Conservation (phyloP, 2,113 vertebrate species). For the Scytalopus superciliaris region DNA sequence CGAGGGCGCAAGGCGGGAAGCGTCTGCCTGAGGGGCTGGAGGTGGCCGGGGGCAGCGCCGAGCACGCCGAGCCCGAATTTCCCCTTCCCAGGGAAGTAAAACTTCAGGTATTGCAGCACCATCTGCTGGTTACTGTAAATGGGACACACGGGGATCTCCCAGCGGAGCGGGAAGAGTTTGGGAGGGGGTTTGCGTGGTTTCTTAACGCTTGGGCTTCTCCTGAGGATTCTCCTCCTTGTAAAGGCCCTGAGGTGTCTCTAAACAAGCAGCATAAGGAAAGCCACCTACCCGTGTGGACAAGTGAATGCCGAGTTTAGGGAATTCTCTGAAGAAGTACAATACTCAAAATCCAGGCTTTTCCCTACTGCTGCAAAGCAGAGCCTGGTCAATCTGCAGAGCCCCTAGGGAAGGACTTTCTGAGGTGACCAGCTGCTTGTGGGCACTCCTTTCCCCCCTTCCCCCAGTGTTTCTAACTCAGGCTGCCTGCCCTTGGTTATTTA, state of each 20-base stretch:
- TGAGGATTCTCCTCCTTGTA: background rate
- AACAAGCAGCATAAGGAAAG: background rate
- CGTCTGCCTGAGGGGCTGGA: background rate
- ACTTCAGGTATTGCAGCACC: constrained; percentile 63
- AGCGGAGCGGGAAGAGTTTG: fast-evolving
- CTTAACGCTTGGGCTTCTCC: background rate
- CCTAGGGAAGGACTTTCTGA: background rate
- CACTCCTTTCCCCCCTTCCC: background rate
- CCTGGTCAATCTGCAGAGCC: background rate
- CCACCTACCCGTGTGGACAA: fast-evolving
- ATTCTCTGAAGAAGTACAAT: background rate
- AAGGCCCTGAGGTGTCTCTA: background rate
- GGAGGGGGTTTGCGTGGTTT: fast-evolving
- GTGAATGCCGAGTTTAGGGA: background rate
- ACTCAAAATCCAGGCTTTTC: background rate
- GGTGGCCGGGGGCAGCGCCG: background rate
- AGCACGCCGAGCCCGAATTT: fast-evolving
- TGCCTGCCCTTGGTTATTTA: background rate
- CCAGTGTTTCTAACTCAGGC: fast-evolving
- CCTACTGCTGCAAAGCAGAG: background rate
- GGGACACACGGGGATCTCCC: too few species aligned
- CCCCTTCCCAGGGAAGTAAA: background rate
- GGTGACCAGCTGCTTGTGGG: background rate
- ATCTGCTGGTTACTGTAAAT: constrained; percentile 58
- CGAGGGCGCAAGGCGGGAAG: too few species aligned